phyloP scores from a whole-genome alignment of 2,113 vertebrate species.

The Sapajus apella region DNA sequence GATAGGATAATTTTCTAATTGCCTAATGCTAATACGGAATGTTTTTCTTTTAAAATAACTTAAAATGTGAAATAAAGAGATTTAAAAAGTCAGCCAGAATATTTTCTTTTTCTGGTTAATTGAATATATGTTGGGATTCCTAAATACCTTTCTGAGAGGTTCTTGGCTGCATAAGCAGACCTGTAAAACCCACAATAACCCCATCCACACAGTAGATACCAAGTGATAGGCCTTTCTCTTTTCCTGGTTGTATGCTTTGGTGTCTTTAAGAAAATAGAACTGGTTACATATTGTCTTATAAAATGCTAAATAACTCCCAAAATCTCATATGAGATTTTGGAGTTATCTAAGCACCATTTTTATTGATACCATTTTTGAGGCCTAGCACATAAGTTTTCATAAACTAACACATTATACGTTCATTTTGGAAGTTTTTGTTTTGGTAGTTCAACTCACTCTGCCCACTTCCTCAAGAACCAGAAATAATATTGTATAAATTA shows the following conservation, averaged over 20 bases:
- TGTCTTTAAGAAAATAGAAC: conserved; percentile 7
- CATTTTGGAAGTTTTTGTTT: conserved; percentile 36
- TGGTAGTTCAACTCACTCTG: conserved; percentile 42
- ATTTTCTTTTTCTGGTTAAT: not conserved
- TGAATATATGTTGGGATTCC: not conserved
- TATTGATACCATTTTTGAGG: not conserved
- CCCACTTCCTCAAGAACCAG: conserved; percentile 10
- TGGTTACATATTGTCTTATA: not conserved
- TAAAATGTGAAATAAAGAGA: conserved; percentile 37
- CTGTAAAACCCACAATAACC: not conserved
- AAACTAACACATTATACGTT: conserved; percentile 19
- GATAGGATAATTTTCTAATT: conserved; percentile 5
- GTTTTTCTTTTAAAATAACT: conserved; percentile 28
- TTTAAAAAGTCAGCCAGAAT: conserved; percentile 26
- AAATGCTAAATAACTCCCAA: conserved; percentile 1
- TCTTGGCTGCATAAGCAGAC: not conserved
- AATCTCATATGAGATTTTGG: conserved; percentile 9
- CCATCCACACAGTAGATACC: not conserved
- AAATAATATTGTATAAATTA: not conserved
- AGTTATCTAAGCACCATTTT: conserved; percentile 21
- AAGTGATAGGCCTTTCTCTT: not conserved
- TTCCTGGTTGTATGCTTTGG: not conserved
- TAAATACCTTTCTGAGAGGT: not conserved
- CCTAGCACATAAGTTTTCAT: not conserved
- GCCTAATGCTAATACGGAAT: not conserved